A percentile compares a stretch with the other conserved stretches of the same genome.
These are phyloP conservation scores for Pteronotus mesoamericanus DNA, from an alignment of 2,797 vertebrate species.

Conservation along the genomic window DNA sequence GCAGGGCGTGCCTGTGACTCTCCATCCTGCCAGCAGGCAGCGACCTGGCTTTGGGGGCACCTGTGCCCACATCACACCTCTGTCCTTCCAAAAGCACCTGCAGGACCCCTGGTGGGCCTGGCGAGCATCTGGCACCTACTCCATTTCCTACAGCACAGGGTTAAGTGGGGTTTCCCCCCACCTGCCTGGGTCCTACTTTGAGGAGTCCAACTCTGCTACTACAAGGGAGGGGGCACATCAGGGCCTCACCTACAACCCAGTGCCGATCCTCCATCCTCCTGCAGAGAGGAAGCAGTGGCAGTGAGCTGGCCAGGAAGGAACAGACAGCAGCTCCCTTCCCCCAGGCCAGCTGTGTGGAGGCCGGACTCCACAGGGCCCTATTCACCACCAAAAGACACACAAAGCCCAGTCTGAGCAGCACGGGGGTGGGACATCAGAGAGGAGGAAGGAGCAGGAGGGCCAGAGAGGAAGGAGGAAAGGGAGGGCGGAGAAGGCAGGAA, in stretches of 20 bases:
- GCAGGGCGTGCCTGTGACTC: neutral
- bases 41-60: neutral
- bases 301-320: neutral
- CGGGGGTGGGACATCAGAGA: neutral
- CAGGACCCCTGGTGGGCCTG: neutral
- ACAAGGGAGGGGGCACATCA: neutral
- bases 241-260: neutral
- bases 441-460: constrained; percentile 10
- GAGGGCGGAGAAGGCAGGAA: neutral
- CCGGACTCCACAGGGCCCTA: constrained; percentile 31
- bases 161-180: neutral
- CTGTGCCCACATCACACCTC: neutral
- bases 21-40: neutral
- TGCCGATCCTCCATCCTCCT: neutral
- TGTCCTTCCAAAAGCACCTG: neutral
- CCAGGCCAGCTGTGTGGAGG: constrained; percentile 56
- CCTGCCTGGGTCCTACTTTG: neutral
- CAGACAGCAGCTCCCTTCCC: neutral
- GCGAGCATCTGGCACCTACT: neutral
- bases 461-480: neutral
- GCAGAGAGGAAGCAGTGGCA: neutral
- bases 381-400: constrained; percentile 40
- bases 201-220: neutral
- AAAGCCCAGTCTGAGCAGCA: constrained; percentile 57
- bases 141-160: neutral